Conservation (phyloP, 2,888 invertebrate species). For the Neria commutata region DNA sequence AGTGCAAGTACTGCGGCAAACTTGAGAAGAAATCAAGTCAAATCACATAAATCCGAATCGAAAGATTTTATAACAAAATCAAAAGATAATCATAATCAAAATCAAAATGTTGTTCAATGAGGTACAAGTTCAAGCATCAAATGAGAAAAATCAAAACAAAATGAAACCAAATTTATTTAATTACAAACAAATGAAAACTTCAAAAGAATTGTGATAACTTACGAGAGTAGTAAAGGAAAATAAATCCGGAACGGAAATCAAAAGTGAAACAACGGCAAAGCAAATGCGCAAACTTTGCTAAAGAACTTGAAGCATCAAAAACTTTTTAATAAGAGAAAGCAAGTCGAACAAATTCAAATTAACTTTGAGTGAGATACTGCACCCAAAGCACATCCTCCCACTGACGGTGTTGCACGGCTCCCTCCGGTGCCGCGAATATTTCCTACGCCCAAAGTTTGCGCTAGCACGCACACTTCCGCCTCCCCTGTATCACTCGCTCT, state of each 20-base stretch:
- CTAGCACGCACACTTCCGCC: neutral
- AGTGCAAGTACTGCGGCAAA: slow-evolving; percentile 19
- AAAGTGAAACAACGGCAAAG: neutral
- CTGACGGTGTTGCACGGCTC: neutral
- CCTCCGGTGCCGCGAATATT: neutral
- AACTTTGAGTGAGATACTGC: neutral
- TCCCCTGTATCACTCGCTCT: slow-evolving; percentile 3
- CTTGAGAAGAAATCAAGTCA: slow-evolving; percentile 20
- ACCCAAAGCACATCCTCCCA: neutral
- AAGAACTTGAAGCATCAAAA: neutral
- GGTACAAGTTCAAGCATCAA: slow-evolving; percentile 1
- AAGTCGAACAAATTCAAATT: neutral
- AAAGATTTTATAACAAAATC: slow-evolving; percentile 27
- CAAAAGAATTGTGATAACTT: neutral
- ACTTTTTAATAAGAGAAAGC: neutral
- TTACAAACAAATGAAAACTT: neutral
- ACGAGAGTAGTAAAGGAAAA: neutral
- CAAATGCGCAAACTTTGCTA: neutral
- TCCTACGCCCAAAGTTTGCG: no score
- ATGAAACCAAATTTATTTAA: neutral
- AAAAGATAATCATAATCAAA: slow-evolving; percentile 29
- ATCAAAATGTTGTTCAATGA: slow-evolving; percentile 33
- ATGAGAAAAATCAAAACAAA: neutral
- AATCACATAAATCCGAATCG: slow-evolving; percentile 15
- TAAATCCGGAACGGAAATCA: neutral